Conservation (phyloP, 2,797 vertebrate species). For the Neosalanx taihuensis region DNA sequence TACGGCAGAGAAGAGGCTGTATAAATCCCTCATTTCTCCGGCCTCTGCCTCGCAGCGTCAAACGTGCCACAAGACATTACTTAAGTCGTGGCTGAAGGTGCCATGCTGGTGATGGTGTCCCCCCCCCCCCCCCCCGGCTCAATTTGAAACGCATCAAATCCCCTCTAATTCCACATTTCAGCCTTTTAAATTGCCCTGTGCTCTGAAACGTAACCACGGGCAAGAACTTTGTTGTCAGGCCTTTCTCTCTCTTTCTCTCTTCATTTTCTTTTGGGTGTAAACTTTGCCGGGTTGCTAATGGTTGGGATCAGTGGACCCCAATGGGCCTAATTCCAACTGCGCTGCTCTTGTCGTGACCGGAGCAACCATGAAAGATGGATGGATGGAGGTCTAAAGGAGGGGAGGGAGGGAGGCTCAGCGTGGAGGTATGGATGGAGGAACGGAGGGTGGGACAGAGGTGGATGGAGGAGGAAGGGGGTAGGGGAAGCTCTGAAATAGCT, state of each 20-base stretch:
- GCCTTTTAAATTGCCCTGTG: constrained; percentile 76
- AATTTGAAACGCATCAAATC: constrained; percentile 80
- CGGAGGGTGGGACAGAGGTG: no score
- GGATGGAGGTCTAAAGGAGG: background rate
- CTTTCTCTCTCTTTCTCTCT: constrained; percentile 51
- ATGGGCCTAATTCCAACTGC: constrained; percentile 1
- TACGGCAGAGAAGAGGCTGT: constrained; percentile 62
- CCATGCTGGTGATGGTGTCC: constrained; percentile 65
- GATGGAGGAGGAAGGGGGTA: no score
- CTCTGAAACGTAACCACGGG: constrained; percentile 73
- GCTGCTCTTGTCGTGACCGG: constrained; percentile 5
- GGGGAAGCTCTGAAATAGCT: constrained; percentile 46
- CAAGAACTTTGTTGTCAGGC: constrained; percentile 72
- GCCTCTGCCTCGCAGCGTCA: constrained; percentile 65
- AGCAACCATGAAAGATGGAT: constrained; percentile 29
- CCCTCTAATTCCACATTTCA: constrained; percentile 75
- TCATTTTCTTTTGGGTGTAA: constrained; percentile 75
- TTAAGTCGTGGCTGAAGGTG: constrained; percentile 73
- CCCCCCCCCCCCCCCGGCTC: constrained; percentile 60
- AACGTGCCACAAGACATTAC: constrained; percentile 77
- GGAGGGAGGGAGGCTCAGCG: no score
- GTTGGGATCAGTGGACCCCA: background rate
- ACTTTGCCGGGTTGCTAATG: constrained; percentile 52
- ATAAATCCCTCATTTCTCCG: constrained; percentile 71
- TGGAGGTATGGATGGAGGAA: no score